phyloP scores from a whole-genome alignment of 35 echinoderm and acorn worm species.

The Ptychodera flava region DNA sequence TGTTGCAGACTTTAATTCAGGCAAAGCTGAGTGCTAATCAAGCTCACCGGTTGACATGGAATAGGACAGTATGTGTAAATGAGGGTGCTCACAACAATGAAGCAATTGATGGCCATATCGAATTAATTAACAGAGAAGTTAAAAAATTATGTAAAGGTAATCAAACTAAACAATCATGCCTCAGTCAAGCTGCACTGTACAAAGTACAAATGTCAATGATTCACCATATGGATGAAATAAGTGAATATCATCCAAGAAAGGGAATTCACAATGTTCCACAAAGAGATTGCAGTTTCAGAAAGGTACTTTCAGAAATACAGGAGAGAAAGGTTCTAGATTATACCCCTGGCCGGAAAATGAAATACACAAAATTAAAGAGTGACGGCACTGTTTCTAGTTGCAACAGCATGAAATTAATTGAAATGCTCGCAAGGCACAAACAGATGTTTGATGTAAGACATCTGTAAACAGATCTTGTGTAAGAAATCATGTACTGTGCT shows the following conservation, averaged over 20 bases:
- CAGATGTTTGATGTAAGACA: not conserved
- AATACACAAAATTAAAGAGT: not conserved
- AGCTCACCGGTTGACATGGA: not conserved
- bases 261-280: not conserved
- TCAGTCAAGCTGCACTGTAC: not conserved
- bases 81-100: not conserved
- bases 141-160: not conserved
- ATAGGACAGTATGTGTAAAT: not conserved
- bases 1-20: not conserved
- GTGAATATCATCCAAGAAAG: not conserved
- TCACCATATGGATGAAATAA: not conserved
- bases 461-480: no score
- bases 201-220: not conserved
- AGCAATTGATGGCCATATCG: not conserved
- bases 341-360: not conserved
- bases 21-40: not conserved
- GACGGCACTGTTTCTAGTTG: not conserved
- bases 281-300: not conserved
- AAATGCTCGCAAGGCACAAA: not conserved
- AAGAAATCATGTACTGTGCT: no score
- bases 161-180: not conserved
- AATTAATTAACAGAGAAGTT: not conserved
- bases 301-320: not conserved
- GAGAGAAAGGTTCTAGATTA: not conserved
- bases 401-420: not conserved